Base-by-base conservation (phyloP, 2,888 invertebrate species). In the Aricia artaxerxes region DNA sequence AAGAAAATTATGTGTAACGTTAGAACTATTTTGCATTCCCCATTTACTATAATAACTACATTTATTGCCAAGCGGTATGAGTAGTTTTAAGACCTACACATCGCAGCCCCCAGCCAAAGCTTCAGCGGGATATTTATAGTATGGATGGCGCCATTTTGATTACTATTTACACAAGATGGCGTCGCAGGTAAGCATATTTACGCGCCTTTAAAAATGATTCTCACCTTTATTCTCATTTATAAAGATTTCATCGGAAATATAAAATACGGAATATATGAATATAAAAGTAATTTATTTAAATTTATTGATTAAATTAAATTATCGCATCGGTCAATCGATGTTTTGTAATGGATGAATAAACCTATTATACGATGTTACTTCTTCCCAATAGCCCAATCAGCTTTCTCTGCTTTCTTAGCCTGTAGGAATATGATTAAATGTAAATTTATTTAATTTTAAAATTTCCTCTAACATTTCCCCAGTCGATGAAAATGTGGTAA, bases 321-420 rank as follows among this genome's bases (percentile, higher is more conserved):
- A 87, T 86, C 85, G 86, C 86, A 88, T 89, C 85, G 83, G 82
- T 80, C 78, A 81, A 75, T 80, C 79, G 82, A 80, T 82, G 82
- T 82, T 82, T 83, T 82, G 82, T 82, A 83, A 82, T 85, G 83
- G 83, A 87, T 85, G 85, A 82, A 87, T 86, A 81, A 84, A 82
- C 80, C 6, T 40, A 40, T 81, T 80, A 77, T 72, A 79, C 79
- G 80, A 81, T 80, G 81, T 85, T 95, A 96, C 95, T 96, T 96
- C 95, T 96, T 96, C 84, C 94, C 94, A 85, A 93, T 92, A 94
- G 96, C 95, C 96, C 96, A 96, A 91, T 96, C 96, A 92, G 96
- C 96, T 89, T 96, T 96, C 95, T 97, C 97, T 89, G 96, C 96
- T 90, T 97, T 97, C 96, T 97, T 97, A 88, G 96, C 96, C 97